These are phyloP conservation scores for Isaurus tuberculatus DNA, from an alignment of 92 coral and sea anemone genomes.

Conservation along the genomic window DNA sequence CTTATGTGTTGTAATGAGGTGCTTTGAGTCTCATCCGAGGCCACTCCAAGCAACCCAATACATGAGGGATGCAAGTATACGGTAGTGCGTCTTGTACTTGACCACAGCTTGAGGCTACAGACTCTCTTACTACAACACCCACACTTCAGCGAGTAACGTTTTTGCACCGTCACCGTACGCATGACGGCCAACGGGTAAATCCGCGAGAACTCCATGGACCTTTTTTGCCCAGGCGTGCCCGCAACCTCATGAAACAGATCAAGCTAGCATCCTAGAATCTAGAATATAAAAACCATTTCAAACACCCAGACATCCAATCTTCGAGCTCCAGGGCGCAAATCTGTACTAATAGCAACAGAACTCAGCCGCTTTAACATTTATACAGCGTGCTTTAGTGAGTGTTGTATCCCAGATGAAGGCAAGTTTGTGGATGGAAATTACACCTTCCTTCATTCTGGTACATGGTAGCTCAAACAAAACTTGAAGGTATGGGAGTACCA, in stretches of 20 bases:
- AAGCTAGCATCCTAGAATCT: background rate
- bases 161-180: background rate
- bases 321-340: background rate
- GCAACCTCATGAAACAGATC: background rate
- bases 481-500: background rate
- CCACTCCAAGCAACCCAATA: constrained; percentile 3
- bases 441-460: background rate
- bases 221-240: constrained; percentile 1
- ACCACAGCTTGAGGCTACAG: constrained; percentile 8
- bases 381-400: background rate
- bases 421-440: background rate
- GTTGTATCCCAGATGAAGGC: background rate
- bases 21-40: constrained; percentile 4
- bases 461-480: background rate
- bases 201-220: background rate
- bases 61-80: background rate
- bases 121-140: too few relatives aligned
- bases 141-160: constrained; percentile 2
- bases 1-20: too few relatives aligned
- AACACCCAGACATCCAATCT: background rate
- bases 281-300: background rate
- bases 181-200: background rate
- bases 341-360: background rate
- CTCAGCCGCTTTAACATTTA: background rate
- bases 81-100: constrained; percentile 6